Evolutionary conservation across 2,888 invertebrate genomes (phyloP), one percentile per base, ranked within the genome.

Genomic region (Callyntrura sp.): DNA sequence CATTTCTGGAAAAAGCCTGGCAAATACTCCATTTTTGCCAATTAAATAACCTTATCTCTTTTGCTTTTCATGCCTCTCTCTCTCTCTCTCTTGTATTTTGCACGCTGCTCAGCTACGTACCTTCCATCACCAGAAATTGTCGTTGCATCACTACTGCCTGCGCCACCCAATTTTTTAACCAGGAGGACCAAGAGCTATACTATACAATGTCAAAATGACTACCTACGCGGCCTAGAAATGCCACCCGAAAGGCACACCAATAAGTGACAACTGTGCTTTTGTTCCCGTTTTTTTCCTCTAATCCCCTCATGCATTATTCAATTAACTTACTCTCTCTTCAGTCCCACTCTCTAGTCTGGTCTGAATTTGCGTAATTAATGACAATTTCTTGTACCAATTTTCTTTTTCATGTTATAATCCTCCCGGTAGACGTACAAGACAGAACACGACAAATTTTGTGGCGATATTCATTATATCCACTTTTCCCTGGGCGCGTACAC

Each of bases 321-420:
- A 17, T 79, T 20, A 76, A 5, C 20, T 51, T 48, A 23, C 48
- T 14, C 51, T 76, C 20, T 11, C n/a, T n/a, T 5, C 6, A 79
- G 28, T 57, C n/a, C n/a, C n/a, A n/a, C n/a, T n/a, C n/a, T 8
- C n/a, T 1, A 55, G 76, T 28, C 3, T 45, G 20, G 9, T 43
- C 81, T 60, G 12, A 43, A 62, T 62, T n/a, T n/a, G 45, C 1
- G 45, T 70, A 51, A 85, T 70, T 85, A 85, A 85, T 85, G 70
- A 35, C 23, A 83, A 25, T 83, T 83, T 83, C 65, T 43, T 83
- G 83, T 76, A 17, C n/a, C 73, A 85, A 35, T 60, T 60, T 82
- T 82, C 81, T 25, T 45, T 17, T 4, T 48, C n/a, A n/a, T n/a
- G n/a, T n/a, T n/a, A n/a, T n/a, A n/a, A n/a, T n/a, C n/a, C n/a